Evolutionary conservation across 92 coral and sea anemone genomes (phyloP).

Genomic region (Porites lobata): DNA sequence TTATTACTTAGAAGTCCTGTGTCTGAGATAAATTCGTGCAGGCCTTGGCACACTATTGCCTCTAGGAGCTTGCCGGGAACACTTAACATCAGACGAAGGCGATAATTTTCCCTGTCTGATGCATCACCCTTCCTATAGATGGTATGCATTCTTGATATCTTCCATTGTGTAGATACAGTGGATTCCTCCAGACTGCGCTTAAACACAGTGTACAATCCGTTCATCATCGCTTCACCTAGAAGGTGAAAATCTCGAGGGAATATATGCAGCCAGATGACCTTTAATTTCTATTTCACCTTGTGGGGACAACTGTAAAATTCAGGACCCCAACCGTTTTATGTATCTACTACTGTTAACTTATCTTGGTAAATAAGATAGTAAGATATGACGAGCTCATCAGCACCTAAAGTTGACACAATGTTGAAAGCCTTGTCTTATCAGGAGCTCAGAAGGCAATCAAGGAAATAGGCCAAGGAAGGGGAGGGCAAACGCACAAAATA

Average conservation of each 20-base stretch:
- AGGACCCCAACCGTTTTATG: too few relatives aligned
- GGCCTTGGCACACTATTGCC: constrained; percentile 45
- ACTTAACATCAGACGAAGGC: constrained; percentile 68
- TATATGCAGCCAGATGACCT: background rate
- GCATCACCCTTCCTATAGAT: background rate
- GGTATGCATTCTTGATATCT: too few relatives aligned
- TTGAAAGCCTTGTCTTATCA: too few relatives aligned
- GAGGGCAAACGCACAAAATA: constrained; percentile 34
- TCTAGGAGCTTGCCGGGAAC: constrained; percentile 72
- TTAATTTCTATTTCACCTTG: too few relatives aligned
- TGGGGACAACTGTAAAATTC: too few relatives aligned
- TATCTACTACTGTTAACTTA: too few relatives aligned
- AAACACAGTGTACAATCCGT: constrained; percentile 29
- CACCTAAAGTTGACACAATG: too few relatives aligned
- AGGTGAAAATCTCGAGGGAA: constrained; percentile 60
- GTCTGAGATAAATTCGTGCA: constrained; percentile 53
- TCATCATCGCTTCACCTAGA: constrained; percentile 40
- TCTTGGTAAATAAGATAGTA: too few relatives aligned
- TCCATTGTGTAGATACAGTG: too few relatives aligned
- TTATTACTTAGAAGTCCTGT: constrained; percentile 48
- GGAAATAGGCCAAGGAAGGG: constrained; percentile 3
- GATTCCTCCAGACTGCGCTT: too few relatives aligned
- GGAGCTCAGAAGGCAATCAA: too few relatives aligned
- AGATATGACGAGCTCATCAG: too few relatives aligned
- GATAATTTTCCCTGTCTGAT: constrained; percentile 57